Evolutionary conservation across 2,113 vertebrate species (phyloP).

Genomic region (Telmatochromis sp.): DNA sequence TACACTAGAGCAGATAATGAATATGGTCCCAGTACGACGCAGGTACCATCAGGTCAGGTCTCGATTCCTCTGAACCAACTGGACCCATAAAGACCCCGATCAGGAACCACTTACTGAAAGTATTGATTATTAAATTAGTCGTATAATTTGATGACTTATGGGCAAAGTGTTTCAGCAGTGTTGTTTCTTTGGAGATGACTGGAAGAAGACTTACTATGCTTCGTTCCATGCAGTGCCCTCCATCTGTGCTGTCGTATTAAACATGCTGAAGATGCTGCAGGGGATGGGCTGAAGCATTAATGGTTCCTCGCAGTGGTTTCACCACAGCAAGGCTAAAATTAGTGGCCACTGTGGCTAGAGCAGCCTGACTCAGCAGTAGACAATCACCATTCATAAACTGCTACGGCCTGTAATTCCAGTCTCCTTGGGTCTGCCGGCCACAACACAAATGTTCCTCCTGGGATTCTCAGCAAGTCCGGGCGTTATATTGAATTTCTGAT

Average conservation of each 20-base stretch:
- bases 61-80: background rate
- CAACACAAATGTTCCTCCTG: conserved; percentile 51
- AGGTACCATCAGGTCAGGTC: background rate
- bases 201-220: background rate
- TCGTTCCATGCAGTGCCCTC: background rate
- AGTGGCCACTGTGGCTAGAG: conserved; percentile 62
- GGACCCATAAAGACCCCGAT: background rate
- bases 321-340: conserved; percentile 42
- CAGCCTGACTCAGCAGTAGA: conserved; percentile 74
- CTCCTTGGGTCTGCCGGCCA: conserved; percentile 35
- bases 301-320: conserved; percentile 34
- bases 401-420: conserved; percentile 61
- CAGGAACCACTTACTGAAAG: background rate
- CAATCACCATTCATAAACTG: conserved; percentile 69
- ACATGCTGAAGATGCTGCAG: background rate
- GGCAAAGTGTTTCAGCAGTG: background rate
- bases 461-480: conserved; percentile 6
- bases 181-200: background rate
- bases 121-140: background rate
- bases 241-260: background rate
- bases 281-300: conserved; percentile 41
- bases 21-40: background rate
- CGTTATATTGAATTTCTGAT: conserved; percentile 41
- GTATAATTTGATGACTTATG: background rate
- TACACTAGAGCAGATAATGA: fast-evolving